Conservation (phyloP, 2,888 invertebrate genomes). For the Callimorpha dominula region DNA sequence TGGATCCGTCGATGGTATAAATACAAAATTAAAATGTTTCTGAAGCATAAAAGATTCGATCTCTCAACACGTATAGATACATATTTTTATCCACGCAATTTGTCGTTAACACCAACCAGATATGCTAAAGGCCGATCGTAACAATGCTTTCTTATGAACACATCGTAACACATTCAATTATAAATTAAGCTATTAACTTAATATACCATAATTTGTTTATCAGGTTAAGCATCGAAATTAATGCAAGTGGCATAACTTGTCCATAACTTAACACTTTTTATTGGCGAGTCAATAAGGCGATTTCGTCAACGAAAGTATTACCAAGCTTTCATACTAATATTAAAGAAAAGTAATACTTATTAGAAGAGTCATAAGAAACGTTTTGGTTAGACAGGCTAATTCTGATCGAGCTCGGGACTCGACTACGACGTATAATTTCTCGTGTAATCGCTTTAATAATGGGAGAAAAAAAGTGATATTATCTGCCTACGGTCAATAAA, state of each 20-base stretch:
- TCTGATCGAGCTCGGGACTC: constrained; percentile 72
- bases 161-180: constrained; percentile 83
- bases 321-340: constrained; percentile 51
- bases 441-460: constrained; percentile 87
- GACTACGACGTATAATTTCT: constrained; percentile 85
- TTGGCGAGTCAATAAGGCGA: constrained; percentile 84
- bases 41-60: constrained; percentile 60
- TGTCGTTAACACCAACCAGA: constrained; percentile 71
- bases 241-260: constrained; percentile 86
- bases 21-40: constrained; percentile 67
- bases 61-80: constrained; percentile 52
- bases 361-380: constrained; percentile 49
- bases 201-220: constrained; percentile 86
- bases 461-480: constrained; percentile 86
- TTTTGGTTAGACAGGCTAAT: constrained; percentile 41
- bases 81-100: constrained; percentile 71
- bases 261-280: constrained; percentile 86
- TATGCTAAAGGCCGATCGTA: constrained; percentile 75
- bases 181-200: constrained; percentile 87
- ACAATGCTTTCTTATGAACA: constrained; percentile 81
- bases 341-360: constrained; percentile 59
- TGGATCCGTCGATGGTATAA: constrained; percentile 60
- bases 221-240: constrained; percentile 86
- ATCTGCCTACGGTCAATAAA: constrained; percentile 87
- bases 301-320: constrained; percentile 82